Conservation (phyloP, 2,113 vertebrate species). For the Hippocampus mohnikei region DNA sequence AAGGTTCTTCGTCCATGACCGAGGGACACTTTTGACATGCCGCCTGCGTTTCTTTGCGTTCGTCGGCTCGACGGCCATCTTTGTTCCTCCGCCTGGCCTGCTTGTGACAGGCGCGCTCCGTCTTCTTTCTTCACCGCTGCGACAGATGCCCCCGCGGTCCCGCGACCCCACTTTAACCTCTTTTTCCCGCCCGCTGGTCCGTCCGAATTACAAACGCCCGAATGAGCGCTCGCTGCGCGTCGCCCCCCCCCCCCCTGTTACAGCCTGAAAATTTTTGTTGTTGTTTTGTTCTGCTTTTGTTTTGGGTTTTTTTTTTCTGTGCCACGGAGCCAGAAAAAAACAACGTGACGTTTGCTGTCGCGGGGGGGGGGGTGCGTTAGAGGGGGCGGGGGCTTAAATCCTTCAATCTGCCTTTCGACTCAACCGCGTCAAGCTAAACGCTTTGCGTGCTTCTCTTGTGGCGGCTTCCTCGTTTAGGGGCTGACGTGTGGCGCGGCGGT, state of each 20-base stretch:
- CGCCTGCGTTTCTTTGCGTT: not conserved
- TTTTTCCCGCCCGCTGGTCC: conserved; percentile 23
- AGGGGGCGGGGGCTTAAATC: not conserved
- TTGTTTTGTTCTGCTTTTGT: no score
- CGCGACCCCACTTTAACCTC: conserved; percentile 55
- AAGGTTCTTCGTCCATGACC: not conserved
- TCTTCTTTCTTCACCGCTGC: not conserved
- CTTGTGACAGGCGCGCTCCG: conserved; percentile 33
- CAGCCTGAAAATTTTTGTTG: no score
- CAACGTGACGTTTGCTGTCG: not conserved
- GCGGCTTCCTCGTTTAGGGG: conserved; percentile 32
- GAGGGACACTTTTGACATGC: not conserved
- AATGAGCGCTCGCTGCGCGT: conserved; percentile 28
- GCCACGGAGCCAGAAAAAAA: not conserved
- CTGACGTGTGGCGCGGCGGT: conserved; percentile 3
- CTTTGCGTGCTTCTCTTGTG: conserved; percentile 18
- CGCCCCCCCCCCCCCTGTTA: conserved; percentile 28
- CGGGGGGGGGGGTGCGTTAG: no score
- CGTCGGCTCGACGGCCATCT: not conserved
- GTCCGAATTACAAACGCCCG: conserved; percentile 33
- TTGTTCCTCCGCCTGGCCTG: not conserved
- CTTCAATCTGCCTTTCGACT: conserved; percentile 15
- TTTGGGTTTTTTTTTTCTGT: not conserved
- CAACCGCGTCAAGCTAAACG: conserved; percentile 29
- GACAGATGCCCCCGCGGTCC: conserved; percentile 25